A percentile compares a stretch with the other conserved stretches of the same genome.
These are phyloP conservation scores for Epinephelus coioides DNA, from an alignment of 2,797 vertebrate genomes.

Conservation along the genomic window DNA sequence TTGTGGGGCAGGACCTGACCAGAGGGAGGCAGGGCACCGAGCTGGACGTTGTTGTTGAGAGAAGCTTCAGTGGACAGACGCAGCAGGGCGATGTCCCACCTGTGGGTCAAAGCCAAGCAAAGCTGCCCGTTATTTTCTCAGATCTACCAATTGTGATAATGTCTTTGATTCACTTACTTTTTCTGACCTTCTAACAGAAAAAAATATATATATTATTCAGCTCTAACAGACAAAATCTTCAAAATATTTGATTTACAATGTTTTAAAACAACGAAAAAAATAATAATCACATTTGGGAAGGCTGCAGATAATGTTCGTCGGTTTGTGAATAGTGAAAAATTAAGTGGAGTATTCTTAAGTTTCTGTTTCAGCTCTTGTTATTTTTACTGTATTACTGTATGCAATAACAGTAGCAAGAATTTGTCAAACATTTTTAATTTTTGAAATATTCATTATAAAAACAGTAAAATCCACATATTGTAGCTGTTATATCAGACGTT, in stretches of 20 bases:
- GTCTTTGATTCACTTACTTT: background rate
- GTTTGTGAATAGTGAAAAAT: background rate
- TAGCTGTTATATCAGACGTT: background rate
- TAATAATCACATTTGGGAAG: background rate
- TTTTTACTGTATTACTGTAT: background rate
- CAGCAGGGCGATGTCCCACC: constrained; percentile 92
- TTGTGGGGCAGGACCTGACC: constrained; percentile 89
- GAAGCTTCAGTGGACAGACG: constrained; percentile 82
- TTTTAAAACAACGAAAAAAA: background rate
- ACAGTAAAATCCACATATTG: background rate
- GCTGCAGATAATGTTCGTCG: background rate
- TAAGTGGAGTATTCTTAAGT: background rate
- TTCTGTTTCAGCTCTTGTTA: background rate
- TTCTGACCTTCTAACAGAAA: background rate
- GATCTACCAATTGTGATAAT: too few species aligned
- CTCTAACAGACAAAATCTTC: background rate
- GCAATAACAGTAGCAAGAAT: background rate
- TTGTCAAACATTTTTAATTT: background rate
- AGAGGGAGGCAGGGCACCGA: constrained; percentile 84
- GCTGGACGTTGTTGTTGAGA: constrained; percentile 88
- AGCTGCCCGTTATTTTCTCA: background rate
- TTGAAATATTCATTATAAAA: background rate
- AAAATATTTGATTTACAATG: background rate
- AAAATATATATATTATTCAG: too few species aligned
- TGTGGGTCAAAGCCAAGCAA: constrained; percentile 59